Percentiles rank a stretch among this genome's conserved stretches.
phyloP scores from a whole-genome alignment of 1,140 invertebrate genomes.

The Cotesia vestalis region DNA sequence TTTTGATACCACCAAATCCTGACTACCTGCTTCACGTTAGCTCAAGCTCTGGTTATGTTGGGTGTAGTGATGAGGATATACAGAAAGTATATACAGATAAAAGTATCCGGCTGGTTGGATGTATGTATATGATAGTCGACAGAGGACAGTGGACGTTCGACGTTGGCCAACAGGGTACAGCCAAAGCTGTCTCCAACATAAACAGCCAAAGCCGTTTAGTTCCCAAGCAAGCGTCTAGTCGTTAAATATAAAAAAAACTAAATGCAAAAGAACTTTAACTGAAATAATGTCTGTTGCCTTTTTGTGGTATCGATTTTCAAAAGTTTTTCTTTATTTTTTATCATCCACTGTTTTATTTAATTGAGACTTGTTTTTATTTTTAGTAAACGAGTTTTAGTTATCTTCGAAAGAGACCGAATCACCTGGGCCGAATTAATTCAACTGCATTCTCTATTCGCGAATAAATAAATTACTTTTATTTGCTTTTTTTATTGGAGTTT shows the following conservation, averaged over 20 bases:
- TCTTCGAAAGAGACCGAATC: conserved; percentile 48
- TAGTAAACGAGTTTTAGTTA: conserved; percentile 52
- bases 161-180: too few relatives aligned
- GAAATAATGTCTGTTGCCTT: background rate
- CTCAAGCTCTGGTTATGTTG: conserved; percentile 2
- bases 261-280: conserved; percentile 9
- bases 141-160: too few relatives aligned
- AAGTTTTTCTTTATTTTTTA: conserved; percentile 11
- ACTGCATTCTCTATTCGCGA: conserved; percentile 2
- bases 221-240: background rate
- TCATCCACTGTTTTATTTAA: conserved; percentile 50
- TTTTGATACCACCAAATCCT: conserved; percentile 53
- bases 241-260: conserved; percentile 27
- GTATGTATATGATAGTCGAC: too few relatives aligned
- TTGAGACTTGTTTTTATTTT: conserved; percentile 58
- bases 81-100: background rate
- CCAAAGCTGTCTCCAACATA: background rate
- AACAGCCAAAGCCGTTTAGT: background rate
- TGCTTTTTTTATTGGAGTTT: too few relatives aligned
- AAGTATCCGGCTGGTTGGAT: conserved; percentile 22
- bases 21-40: conserved; percentile 16
- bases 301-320: conserved; percentile 22
- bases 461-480: too few relatives aligned
- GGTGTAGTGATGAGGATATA: too few relatives aligned
- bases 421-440: conserved; percentile 15